Conservation (phyloP, 2,888 invertebrate genomes). For the Pristionchus japonicus region DNA sequence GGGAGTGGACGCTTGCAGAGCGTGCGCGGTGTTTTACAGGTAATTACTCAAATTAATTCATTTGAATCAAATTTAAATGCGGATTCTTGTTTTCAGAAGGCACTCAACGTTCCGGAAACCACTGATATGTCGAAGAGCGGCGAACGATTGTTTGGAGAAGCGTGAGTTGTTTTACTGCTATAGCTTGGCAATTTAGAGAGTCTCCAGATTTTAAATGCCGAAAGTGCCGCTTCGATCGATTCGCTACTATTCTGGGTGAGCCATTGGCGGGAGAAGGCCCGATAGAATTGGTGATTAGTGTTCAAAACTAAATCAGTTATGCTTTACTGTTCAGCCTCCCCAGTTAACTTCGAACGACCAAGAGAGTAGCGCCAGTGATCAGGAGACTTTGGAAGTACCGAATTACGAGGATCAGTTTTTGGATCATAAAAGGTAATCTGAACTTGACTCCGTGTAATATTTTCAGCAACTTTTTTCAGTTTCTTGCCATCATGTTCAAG, state of each 20-base stretch:
- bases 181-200: too few species aligned
- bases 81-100: too few species aligned
- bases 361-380: background rate
- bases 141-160: background rate
- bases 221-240: background rate
- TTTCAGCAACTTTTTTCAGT: background rate
- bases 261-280: background rate
- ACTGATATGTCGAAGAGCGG: background rate
- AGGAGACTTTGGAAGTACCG: background rate
- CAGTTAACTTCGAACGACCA: background rate
- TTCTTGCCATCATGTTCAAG: background rate
- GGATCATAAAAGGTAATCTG: background rate
- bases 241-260: background rate
- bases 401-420: background rate
- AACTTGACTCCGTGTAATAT: too few species aligned
- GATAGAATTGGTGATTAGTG: background rate
- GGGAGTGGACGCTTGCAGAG: background rate
- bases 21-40: background rate
- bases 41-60: background rate
- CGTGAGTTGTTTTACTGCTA: too few species aligned
- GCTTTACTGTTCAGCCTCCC: background rate
- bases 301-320: background rate
- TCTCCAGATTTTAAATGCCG: background rate
- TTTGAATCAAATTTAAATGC: too few species aligned
- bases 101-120: background rate